Evolutionary conservation across 2,888 invertebrate genomes (phyloP).

Genomic region (Endotricha flammealis): DNA sequence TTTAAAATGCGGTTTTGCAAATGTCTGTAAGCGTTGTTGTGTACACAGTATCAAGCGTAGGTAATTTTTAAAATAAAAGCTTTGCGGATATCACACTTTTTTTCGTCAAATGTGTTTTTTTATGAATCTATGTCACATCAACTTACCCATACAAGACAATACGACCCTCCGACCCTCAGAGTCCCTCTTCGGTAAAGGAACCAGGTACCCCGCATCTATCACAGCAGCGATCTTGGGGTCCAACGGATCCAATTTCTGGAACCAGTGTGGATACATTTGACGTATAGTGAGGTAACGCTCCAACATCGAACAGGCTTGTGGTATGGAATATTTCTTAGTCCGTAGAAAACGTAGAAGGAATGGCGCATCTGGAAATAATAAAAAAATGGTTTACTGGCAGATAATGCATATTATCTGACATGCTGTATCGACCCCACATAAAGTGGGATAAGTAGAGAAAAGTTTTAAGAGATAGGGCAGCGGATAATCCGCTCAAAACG

Average conservation of each 20-base stretch:
- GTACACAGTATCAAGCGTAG: too few species aligned
- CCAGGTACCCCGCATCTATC: constrained; percentile 87
- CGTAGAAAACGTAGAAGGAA: constrained; percentile 91
- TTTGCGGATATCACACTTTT: too few species aligned
- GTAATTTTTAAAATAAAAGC: too few species aligned
- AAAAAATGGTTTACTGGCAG: background rate
- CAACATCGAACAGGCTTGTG: constrained; percentile 90
- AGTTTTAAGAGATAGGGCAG: too few species aligned
- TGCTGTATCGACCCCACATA: too few species aligned
- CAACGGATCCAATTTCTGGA: constrained; percentile 86
- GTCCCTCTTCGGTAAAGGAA: constrained; percentile 86
- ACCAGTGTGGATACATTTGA: constrained; percentile 92
- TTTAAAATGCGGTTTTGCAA: too few species aligned
- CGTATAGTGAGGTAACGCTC: constrained; percentile 92
- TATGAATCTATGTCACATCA: background rate
- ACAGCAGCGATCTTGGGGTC: constrained; percentile 89
- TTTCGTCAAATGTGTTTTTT: too few species aligned
- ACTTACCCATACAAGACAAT: constrained; percentile 86
- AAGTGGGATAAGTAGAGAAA: too few species aligned
- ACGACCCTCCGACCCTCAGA: constrained; percentile 86
- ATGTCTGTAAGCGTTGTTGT: too few species aligned
- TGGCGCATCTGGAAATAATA: constrained; percentile 78
- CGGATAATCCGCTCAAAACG: too few species aligned
- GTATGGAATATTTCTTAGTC: constrained; percentile 92
- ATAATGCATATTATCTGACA: too few species aligned